Evolutionary conservation across 2,113 vertebrate genomes (phyloP), one percentile per base, ranked within the genome.

Genomic region (Paramisgurnus dabryanus): DNA sequence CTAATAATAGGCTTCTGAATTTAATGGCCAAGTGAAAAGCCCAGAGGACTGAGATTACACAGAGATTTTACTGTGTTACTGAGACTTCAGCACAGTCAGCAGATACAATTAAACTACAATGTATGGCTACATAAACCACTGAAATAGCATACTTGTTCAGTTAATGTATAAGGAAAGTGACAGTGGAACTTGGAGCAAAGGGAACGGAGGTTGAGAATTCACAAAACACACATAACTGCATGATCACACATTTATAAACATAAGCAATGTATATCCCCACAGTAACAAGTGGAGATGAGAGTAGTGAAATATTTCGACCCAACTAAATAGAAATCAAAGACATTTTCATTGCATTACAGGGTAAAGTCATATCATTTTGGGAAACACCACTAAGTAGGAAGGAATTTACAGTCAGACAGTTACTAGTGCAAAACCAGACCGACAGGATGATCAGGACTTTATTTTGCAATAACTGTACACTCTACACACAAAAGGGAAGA

Each of bases 11-110:
- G 69, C 68, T 41, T 69, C 79, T 63, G 63, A 40, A 68, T 69
- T 78, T 81, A 84, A 74, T 74, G 75, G 69, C 50, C 79, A 27
- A 7, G n/a, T 3, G n/a, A n/a, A 80, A 84, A 75, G 55, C 83
- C 83, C 79, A 78, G 53, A 84, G 70, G 83, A 66, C 68, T 57
- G 34, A 45, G 53, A 78, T 68, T 71, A 84, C 79, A 81, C 82
- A 57, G 61, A 22, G 22, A 22, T 65, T 39, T 80, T 63, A 78
- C 82, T 27, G 79, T 15, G 63, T 57, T 22, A 57, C 13, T 41
- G 40, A 60, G 61, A 75, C 69, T 58, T 74, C 47, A 66, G 75
- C 83, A 40, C 53, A 63, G 74, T 78, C 68, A 41, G 79, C 79
- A 78, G 71, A 64, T 49, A 65, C 22, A 50, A 43, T 57, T 43